Evolutionary conservation across 2,113 vertebrate species (phyloP).

Genomic region (Sylvicapra grimmia): DNA sequence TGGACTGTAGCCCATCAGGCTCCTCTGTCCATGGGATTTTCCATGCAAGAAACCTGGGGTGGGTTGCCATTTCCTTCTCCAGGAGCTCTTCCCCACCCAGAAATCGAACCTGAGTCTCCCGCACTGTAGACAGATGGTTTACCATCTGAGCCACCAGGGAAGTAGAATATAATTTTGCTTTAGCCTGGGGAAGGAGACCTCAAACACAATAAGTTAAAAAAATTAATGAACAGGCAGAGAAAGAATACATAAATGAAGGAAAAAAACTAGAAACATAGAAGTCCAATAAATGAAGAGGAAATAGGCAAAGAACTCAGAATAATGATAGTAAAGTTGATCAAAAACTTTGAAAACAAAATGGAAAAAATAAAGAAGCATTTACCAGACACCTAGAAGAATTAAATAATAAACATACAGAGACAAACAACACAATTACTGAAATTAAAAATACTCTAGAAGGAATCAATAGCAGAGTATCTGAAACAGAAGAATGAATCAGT

Average conservation of each 20-base stretch:
- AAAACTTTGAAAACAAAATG: not conserved
- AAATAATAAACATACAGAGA: not conserved
- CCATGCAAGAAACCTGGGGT: no score
- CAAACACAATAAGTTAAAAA: not conserved
- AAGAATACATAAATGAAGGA: not conserved
- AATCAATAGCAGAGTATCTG: not conserved
- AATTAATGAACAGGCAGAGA: not conserved
- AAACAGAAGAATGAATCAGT: not conserved
- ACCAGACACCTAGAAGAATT: not conserved
- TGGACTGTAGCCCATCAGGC: no score
- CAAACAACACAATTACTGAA: not conserved
- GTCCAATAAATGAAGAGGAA: not conserved
- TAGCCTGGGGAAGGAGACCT: not conserved
- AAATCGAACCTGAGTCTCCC: accelerated
- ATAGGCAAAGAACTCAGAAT: not conserved
- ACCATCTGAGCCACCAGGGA: no score
- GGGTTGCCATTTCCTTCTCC: no score
- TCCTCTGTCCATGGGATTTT: no score
- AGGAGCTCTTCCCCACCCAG: no score
- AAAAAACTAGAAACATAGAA: not conserved
- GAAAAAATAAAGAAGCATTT: not conserved
- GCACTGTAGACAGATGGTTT: no score
- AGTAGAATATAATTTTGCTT: not conserved
- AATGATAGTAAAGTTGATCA: not conserved
- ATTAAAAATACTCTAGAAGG: not conserved